These are phyloP conservation scores for Diploscapter pachys DNA, from an alignment of 1,140 invertebrate genomes.

Conservation along the genomic window DNA sequence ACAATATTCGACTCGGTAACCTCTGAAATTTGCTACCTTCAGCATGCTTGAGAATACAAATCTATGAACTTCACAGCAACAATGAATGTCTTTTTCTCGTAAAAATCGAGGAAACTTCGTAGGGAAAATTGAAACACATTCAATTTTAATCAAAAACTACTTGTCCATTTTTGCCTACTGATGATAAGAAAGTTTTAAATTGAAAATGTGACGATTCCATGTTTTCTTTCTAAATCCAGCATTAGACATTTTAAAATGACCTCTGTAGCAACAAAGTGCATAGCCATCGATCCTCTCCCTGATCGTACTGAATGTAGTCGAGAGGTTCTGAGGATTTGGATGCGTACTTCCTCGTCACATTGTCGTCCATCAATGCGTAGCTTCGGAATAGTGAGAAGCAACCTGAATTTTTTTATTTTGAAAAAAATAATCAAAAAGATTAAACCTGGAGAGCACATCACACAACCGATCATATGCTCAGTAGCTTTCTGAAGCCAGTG, in stretches of 20 bases:
- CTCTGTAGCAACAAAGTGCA: constrained; percentile 68
- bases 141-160: too few species aligned
- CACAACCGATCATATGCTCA: constrained; percentile 70
- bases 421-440: too few species aligned
- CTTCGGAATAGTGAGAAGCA: constrained; percentile 67
- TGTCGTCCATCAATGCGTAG: constrained; percentile 67
- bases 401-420: not conserved
- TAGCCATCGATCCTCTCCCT: constrained; percentile 70
- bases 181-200: not conserved
- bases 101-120: not conserved
- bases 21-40: not conserved
- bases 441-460: constrained; percentile 65
- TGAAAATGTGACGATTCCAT: not conserved
- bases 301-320: constrained; percentile 69
- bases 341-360: constrained; percentile 64
- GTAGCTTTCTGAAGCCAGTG: constrained; percentile 72
- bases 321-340: constrained; percentile 63
- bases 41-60: too few species aligned
- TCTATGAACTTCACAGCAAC: too few species aligned
- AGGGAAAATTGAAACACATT: not conserved
- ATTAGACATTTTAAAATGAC: not conserved
- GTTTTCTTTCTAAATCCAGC: constrained; percentile 63
- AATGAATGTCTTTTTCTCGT: too few species aligned
- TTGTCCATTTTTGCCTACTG: constrained; percentile 9
- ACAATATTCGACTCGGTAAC: constrained; percentile 66